A percentile compares a stretch with the other conserved stretches of the same genome.
Conservation (phyloP, 1,140 invertebrate species). For the Matsumurasca onukii region DNA sequence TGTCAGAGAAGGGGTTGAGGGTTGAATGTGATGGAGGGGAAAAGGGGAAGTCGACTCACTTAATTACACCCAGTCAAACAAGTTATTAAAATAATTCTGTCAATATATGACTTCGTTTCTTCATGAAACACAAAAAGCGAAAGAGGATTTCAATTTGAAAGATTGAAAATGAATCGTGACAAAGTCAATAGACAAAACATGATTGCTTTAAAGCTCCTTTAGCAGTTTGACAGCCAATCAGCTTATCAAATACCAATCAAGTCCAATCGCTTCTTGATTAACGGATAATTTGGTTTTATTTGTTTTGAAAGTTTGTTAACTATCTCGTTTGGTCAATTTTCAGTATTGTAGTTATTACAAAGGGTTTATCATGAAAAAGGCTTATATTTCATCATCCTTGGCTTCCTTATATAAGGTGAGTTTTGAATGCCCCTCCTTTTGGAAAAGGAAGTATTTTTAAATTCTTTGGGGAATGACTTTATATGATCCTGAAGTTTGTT, state of each 20-base stretch:
- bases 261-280: background rate
- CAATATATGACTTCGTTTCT: constrained; percentile 21
- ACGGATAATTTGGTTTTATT: no score
- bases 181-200: constrained; percentile 10
- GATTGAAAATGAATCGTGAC: constrained; percentile 1
- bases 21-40: background rate
- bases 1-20: background rate
- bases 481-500: no score
- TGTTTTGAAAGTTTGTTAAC: no score
- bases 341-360: no score
- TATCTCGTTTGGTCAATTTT: no score
- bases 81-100: constrained; percentile 24
- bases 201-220: constrained; percentile 1
- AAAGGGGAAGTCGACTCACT: background rate
- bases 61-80: constrained; percentile 24
- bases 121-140: background rate
- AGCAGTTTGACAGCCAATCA: background rate
- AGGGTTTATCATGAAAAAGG: no score
- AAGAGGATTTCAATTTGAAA: constrained; percentile 13
- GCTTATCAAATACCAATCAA: constrained; percentile 5
- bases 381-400: no score
- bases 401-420: no score
- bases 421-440: no score
- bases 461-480: no score
- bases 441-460: no score